Conservation (phyloP, 1,140 invertebrate species). For the Bacillus rossius region DNA sequence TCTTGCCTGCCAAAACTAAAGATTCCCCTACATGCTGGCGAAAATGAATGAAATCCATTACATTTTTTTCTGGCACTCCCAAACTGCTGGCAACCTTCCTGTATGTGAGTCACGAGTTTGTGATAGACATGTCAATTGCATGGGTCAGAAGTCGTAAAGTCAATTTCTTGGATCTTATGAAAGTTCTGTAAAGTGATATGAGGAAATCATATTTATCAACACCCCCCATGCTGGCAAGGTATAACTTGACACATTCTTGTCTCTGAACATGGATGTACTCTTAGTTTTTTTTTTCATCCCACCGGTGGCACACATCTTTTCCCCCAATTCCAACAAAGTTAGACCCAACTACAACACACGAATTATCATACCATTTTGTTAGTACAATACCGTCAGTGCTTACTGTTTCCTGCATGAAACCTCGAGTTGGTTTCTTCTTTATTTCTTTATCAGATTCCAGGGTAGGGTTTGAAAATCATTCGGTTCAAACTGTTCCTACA, state of each 20-base stretch:
- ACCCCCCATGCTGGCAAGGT: conserved; percentile 38
- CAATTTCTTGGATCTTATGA: conserved; percentile 32
- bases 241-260: conserved; percentile 33
- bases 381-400: conserved; percentile 24
- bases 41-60: conserved; percentile 15
- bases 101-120: conserved; percentile 31
- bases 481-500: too few species aligned
- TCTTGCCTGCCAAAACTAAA: not conserved
- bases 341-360: conserved; percentile 36
- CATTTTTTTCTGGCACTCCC: conserved; percentile 1
- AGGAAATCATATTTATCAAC: conserved; percentile 36
- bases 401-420: too few species aligned
- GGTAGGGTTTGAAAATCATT: too few species aligned
- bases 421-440: too few species aligned
- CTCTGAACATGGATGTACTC: conserved; percentile 32
- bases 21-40: conserved; percentile 11
- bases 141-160: conserved; percentile 31
- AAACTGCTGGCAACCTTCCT: conserved; percentile 13
- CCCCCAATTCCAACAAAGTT: conserved; percentile 41
- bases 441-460: too few species aligned
- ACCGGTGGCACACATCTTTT: conserved; percentile 35
- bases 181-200: conserved; percentile 25
- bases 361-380: conserved; percentile 41
- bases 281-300: conserved; percentile 27
- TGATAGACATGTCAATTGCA: conserved; percentile 26